phyloP scores from a whole-genome alignment of 2,797 vertebrate species.

The Alfaro cultratus region DNA sequence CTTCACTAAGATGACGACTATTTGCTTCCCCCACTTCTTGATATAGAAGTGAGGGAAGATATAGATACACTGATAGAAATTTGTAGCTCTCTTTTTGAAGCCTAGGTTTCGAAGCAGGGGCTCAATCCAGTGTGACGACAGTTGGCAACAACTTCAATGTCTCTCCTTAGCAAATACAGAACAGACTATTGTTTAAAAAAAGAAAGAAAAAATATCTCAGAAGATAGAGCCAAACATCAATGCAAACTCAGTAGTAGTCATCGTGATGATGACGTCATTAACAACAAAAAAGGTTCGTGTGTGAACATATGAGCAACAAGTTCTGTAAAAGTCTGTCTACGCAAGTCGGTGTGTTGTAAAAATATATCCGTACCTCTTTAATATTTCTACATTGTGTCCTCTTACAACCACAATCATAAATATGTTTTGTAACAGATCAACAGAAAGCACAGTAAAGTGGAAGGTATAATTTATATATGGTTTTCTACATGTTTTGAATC shows the following conservation, averaged over 20 bases:
- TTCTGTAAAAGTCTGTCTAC: background rate
- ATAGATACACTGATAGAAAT: background rate
- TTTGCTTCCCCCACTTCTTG: background rate
- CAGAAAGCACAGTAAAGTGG: background rate
- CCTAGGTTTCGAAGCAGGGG: background rate
- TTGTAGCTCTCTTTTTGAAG: background rate
- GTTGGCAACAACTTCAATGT: background rate
- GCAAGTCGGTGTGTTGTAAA: too few relatives aligned
- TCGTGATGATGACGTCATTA: background rate
- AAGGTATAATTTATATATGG: background rate
- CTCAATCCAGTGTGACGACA: background rate
- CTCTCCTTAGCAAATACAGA: background rate
- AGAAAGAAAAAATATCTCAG: background rate
- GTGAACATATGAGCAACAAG: background rate
- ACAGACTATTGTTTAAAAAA: background rate
- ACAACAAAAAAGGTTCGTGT: background rate
- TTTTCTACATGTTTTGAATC: background rate
- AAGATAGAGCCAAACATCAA: background rate
- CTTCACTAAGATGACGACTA: rapidly evolving
- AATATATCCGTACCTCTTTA: background rate
- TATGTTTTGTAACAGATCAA: background rate
- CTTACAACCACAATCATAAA: background rate
- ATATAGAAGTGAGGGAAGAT: too few relatives aligned
- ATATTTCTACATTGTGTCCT: background rate
- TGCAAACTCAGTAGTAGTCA: background rate